These are phyloP conservation scores for Biston betularia DNA, from an alignment of 2,888 invertebrate genomes.

Conservation along the genomic window DNA sequence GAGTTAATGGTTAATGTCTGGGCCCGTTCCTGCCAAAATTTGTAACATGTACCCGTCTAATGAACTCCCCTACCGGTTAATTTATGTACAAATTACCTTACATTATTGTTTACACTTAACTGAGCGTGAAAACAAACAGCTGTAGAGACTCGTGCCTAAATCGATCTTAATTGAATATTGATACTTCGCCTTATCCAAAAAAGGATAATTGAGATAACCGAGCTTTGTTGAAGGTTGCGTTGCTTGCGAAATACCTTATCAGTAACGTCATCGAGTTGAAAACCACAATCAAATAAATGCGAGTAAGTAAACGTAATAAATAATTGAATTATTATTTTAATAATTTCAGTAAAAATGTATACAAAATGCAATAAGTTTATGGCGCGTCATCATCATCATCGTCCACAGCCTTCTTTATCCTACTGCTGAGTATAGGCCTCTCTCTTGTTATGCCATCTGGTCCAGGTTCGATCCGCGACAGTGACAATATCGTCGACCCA, in stretches of 20 bases:
- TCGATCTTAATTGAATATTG: slow-evolving; percentile 6
- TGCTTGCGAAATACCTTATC: neutral
- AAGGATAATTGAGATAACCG: neutral
- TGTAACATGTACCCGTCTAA: slow-evolving; percentile 49
- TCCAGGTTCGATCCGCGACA: too few relatives aligned
- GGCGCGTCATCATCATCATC: too few relatives aligned
- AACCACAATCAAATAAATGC: too few relatives aligned
- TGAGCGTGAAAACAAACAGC: slow-evolving; percentile 16
- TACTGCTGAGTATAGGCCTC: too few relatives aligned
- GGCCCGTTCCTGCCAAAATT: slow-evolving; percentile 41
- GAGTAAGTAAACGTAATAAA: too few relatives aligned
- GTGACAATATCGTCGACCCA: too few relatives aligned
- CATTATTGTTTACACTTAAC: slow-evolving; percentile 42
- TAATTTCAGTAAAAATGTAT: too few relatives aligned
- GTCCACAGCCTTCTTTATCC: too few relatives aligned
- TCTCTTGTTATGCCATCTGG: too few relatives aligned
- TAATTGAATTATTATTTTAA: too few relatives aligned
- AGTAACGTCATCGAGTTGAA: too few relatives aligned
- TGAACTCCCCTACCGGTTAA: slow-evolving; percentile 46
- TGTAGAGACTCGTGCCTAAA: slow-evolving; percentile 1
- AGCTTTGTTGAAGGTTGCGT: neutral
- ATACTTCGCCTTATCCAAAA: slow-evolving; percentile 2
- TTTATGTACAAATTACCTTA: slow-evolving; percentile 49
- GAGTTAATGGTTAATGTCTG: slow-evolving; percentile 37
- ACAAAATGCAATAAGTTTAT: too few relatives aligned